A percentile compares a stretch with the other conserved stretches of the same genome.
phyloP scores from a whole-genome alignment of 2,888 invertebrate species.

The Perizoma flavofasciatum region DNA sequence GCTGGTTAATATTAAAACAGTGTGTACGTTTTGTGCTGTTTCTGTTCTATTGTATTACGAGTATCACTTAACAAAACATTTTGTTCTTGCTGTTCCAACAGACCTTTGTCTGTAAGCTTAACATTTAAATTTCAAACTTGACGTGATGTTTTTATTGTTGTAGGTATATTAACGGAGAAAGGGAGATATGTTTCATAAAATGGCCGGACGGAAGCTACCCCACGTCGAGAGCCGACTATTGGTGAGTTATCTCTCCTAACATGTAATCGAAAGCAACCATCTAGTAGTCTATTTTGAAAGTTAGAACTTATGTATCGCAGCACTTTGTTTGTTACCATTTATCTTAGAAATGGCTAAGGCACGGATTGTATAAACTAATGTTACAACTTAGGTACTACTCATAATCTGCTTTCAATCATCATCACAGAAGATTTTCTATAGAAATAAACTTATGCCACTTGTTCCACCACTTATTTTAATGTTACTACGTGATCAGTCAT shows the following conservation, averaged over 20 bases:
- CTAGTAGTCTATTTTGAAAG: no score
- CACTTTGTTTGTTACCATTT: no score
- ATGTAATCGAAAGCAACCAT: background rate
- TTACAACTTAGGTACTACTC: no score
- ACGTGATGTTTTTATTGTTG: conserved; percentile 38
- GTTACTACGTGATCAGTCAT: conserved; percentile 19
- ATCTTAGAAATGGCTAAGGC: no score
- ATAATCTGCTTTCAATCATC: no score
- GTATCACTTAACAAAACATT: conserved; percentile 7
- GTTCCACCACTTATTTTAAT: conserved; percentile 18
- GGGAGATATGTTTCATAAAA: conserved; percentile 84
- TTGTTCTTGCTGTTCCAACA: conserved; percentile 5
- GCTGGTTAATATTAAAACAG: conserved; percentile 3
- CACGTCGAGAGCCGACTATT: conserved; percentile 84
- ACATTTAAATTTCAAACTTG: conserved; percentile 8
- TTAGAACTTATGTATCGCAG: no score
- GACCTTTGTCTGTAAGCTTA: conserved; percentile 4
- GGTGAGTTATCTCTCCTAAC: conserved; percentile 66
- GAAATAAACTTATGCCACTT: conserved; percentile 1
- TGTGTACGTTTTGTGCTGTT: background rate
- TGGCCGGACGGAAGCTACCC: conserved; percentile 86
- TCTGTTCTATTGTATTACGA: conserved; percentile 7
- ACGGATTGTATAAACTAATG: no score
- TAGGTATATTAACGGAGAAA: conserved; percentile 76
- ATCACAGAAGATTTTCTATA: no score